Conservation (phyloP, 2,888 invertebrate species). For the Philereme transversata region DNA sequence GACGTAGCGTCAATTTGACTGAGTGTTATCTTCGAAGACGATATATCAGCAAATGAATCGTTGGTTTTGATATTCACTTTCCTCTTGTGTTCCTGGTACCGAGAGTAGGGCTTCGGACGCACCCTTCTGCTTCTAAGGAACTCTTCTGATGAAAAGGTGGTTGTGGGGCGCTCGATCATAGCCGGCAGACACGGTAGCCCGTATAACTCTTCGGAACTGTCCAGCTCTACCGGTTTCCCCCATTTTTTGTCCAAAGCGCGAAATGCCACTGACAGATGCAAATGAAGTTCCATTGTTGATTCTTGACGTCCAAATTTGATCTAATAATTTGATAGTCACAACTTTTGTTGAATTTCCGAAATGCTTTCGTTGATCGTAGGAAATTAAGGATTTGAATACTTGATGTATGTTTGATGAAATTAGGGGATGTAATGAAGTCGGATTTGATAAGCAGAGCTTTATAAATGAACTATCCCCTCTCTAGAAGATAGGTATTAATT, state of each 20-base stretch:
- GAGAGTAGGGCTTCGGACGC: slow-evolving; percentile 46
- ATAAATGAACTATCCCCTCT: slow-evolving; percentile 16
- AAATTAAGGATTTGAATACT: not conserved
- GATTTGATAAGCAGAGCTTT: slow-evolving; percentile 15
- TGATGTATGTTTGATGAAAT: slow-evolving; percentile 12
- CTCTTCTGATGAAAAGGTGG: slow-evolving; percentile 64
- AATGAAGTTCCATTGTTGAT: slow-evolving; percentile 59
- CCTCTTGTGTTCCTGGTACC: slow-evolving; percentile 34
- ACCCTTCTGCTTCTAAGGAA: slow-evolving; percentile 47
- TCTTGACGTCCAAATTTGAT: not conserved
- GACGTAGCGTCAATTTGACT: slow-evolving; percentile 39
- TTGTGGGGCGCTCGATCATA: slow-evolving; percentile 48
- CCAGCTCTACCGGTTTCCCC: slow-evolving; percentile 60
- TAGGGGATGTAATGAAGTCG: slow-evolving; percentile 11
- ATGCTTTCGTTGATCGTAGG: not conserved
- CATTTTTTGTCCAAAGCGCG: slow-evolving; percentile 63
- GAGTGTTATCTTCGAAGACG: slow-evolving; percentile 46
- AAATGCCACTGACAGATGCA: slow-evolving; percentile 60
- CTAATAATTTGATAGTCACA: not conserved
- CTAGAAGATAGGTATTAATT: slow-evolving; percentile 26
- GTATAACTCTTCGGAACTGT: slow-evolving; percentile 40
- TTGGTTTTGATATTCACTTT: slow-evolving; percentile 40
- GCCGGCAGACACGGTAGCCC: slow-evolving; percentile 49
- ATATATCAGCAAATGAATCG: slow-evolving; percentile 57
- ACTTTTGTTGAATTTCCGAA: not conserved